These are phyloP conservation scores for Tridacna gigas DNA, from an alignment of 2,888 invertebrate species.

Conservation along the genomic window DNA sequence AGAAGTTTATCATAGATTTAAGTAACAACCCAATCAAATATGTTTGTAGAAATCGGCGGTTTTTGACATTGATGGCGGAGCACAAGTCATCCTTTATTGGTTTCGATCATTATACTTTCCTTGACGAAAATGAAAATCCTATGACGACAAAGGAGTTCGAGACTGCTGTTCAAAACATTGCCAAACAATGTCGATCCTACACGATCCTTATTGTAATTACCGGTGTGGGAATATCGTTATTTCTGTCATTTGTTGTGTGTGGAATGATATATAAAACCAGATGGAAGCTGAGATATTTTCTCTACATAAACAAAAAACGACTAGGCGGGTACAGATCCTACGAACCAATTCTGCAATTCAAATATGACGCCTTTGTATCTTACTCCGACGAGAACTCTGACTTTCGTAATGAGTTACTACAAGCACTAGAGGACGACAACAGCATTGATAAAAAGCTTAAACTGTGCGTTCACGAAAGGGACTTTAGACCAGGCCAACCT, in stretches of 20 bases:
- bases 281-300: neutral
- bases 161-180: neutral
- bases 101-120: conserved; percentile 23
- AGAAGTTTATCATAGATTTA: conserved; percentile 24
- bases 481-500: neutral
- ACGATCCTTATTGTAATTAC: conserved; percentile 8
- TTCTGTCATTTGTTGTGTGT: conserved; percentile 29
- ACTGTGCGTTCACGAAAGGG: neutral
- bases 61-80: conserved; percentile 35
- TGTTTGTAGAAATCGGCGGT: conserved; percentile 20
- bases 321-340: neutral
- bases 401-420: neutral
- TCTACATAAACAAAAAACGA: neutral
- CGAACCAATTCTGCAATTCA: neutral
- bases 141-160: neutral
- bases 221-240: conserved; percentile 17
- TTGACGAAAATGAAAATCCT: neutral
- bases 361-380: conserved; percentile 1
- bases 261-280: conserved; percentile 33
- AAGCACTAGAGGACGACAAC: neutral
- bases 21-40: conserved; percentile 21
- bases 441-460: neutral
- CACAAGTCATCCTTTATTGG: neutral
- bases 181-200: conserved; percentile 17
- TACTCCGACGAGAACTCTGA: neutral